Conservation (phyloP, 2,888 invertebrate genomes). For the Calameuta idolon region DNA sequence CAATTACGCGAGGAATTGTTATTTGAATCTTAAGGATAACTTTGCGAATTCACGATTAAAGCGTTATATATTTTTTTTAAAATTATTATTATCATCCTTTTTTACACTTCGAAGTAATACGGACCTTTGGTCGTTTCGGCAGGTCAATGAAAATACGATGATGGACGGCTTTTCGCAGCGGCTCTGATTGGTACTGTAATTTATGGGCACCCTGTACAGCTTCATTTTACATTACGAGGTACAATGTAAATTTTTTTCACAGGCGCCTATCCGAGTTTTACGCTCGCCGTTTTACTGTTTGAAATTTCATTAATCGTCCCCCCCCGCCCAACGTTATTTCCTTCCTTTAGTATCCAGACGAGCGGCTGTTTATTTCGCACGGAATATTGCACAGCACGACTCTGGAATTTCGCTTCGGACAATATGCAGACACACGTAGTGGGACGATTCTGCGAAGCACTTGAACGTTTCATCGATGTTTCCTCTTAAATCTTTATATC, state of each 20-base stretch:
- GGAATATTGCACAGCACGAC: not conserved
- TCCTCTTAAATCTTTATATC: not conserved
- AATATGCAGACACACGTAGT: not conserved
- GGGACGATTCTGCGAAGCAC: not conserved
- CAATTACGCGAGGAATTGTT: not conserved
- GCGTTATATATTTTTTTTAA: not conserved
- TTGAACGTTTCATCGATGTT: not conserved
- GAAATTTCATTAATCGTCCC: not conserved
- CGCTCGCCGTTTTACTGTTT: not conserved
- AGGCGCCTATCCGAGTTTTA: not conserved
- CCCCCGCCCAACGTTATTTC: not conserved
- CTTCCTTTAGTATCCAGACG: not conserved
- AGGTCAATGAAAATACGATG: too few relatives aligned
- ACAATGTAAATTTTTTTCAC: not conserved
- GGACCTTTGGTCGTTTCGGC: not conserved
- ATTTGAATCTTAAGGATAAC: not conserved
- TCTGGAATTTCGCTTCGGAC: not conserved
- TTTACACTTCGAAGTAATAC: not conserved
- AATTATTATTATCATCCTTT: too few relatives aligned
- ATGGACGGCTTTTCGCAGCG: not conserved
- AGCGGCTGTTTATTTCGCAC: not conserved
- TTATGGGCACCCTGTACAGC: not conserved
- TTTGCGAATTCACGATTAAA: not conserved
- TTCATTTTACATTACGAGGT: not conserved
- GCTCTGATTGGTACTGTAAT: not conserved